A percentile compares a stretch with the other conserved stretches of the same genome.
These are phyloP conservation scores for Scaptomyza graminum DNA, from an alignment of 1,140 invertebrate genomes.

Conservation along the genomic window DNA sequence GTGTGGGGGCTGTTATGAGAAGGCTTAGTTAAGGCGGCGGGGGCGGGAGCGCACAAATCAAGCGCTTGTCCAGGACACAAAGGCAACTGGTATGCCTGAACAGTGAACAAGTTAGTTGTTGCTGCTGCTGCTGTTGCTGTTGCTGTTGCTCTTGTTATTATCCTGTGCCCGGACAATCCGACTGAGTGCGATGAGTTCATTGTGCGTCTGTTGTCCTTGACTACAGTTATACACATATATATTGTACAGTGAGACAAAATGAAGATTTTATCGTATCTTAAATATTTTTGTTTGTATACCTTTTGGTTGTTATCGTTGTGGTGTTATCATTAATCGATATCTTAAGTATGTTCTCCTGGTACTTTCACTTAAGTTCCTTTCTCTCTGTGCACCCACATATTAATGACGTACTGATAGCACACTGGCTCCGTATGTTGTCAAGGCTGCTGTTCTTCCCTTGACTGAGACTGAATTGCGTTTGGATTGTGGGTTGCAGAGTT, in stretches of 20 bases:
- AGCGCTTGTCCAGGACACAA: conserved; percentile 19
- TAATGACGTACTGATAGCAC: conserved; percentile 20
- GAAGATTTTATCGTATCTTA: too few relatives aligned
- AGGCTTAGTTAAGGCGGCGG: background rate
- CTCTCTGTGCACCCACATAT: conserved; percentile 1
- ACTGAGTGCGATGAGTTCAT: conserved; percentile 42
- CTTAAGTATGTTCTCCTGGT: too few relatives aligned
- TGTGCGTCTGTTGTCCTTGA: conserved; percentile 54
- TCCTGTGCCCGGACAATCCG: conserved; percentile 3
- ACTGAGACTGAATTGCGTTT: background rate
- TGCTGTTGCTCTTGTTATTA: conserved; percentile 32
- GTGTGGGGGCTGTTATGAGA: background rate
- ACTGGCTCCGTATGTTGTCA: conserved; percentile 30
- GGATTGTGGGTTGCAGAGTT: background rate
- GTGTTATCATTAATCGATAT: too few relatives aligned
- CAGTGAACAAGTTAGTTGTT: conserved; percentile 20
- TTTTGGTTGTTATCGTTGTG: too few relatives aligned
- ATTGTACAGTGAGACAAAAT: conserved; percentile 1
- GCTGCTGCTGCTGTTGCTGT: conserved; percentile 21
- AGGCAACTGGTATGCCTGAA: conserved; percentile 28
- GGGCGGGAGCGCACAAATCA: conserved; percentile 4
- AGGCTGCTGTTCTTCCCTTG: conserved; percentile 25
- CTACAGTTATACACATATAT: conserved; percentile 16
- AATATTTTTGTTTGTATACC: too few relatives aligned
- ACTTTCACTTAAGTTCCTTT: background rate